These are phyloP conservation scores for Lepidochitona cinerea DNA, from an alignment of 2,888 invertebrate genomes.

Conservation along the genomic window DNA sequence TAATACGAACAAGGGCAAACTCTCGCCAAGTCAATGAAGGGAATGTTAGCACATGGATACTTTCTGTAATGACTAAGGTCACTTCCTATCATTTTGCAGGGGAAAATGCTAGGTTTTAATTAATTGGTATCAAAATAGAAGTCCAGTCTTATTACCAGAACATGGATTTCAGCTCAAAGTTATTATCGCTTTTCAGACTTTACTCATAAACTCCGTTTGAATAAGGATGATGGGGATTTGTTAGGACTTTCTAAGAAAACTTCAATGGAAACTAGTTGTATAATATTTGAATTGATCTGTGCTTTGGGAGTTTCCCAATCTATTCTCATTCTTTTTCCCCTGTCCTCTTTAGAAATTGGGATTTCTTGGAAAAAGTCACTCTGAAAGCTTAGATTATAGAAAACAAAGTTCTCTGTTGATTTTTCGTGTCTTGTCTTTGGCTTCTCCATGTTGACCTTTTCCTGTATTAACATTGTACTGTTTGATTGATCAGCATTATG, in stretches of 20 bases:
- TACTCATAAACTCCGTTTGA: not conserved
- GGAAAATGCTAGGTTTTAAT: not conserved
- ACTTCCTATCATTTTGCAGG: not conserved
- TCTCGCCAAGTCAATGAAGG: not conserved
- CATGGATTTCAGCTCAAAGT: not conserved
- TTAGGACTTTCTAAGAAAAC: not conserved
- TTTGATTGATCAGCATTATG: not conserved
- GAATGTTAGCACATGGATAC: not conserved
- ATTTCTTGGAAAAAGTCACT: not conserved
- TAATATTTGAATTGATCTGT: not conserved
- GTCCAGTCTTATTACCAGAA: not conserved
- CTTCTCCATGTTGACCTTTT: not conserved
- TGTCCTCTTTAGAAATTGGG: not conserved
- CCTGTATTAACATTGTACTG: not conserved
- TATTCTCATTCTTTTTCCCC: not conserved
- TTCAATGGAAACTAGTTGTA: not conserved
- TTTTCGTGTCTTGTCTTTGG: not conserved
- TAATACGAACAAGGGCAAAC: not conserved
- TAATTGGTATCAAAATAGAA: conserved; percentile 9
- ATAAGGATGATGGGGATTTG: not conserved
- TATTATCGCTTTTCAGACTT: not conserved
- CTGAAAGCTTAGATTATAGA: not conserved
- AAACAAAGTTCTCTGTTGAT: not conserved
- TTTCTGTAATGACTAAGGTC: not conserved
- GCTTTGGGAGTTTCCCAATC: not conserved